Conservation (phyloP, 2,888 invertebrate species). For the Onchidella celtica region DNA sequence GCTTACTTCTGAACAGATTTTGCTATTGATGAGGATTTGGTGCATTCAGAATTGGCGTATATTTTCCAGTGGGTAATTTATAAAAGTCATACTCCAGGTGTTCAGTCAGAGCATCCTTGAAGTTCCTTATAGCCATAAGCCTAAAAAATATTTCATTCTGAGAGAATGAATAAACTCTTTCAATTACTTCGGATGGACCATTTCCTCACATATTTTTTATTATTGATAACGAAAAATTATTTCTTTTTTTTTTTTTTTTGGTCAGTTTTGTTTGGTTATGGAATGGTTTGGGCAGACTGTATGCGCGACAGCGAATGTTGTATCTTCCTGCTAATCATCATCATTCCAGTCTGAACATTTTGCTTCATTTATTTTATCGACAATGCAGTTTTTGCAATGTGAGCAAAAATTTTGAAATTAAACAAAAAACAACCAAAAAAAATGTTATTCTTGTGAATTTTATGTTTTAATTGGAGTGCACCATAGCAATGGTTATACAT, state of each 20-base stretch:
- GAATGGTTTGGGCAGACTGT: slow-evolving; percentile 44
- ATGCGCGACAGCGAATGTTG: slow-evolving; percentile 13
- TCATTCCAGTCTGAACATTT: slow-evolving; percentile 49
- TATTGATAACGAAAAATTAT: no score
- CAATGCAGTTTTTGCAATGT: slow-evolving; percentile 53
- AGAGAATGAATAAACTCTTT: no score
- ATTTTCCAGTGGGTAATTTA: neutral
- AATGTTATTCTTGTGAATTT: no score
- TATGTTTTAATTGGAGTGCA: no score
- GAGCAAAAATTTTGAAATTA: slow-evolving; percentile 46
- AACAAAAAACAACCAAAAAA: neutral
- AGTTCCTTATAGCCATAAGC: no score
- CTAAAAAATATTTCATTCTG: no score
- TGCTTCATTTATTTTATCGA: slow-evolving; percentile 49
- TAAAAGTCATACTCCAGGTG: no score
- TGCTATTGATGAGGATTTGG: neutral
- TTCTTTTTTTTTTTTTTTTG: no score
- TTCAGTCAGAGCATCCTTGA: no score
- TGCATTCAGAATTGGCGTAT: neutral
- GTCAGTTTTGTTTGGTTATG: neutral
- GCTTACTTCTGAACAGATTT: slow-evolving; percentile 1
- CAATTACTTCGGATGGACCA: no score
- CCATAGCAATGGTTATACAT: no score
- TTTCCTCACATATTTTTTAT: no score
- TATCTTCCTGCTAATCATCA: slow-evolving; percentile 35